phyloP scores from a whole-genome alignment of 2,113 vertebrate genomes.

The Antechinus stuartii region DNA sequence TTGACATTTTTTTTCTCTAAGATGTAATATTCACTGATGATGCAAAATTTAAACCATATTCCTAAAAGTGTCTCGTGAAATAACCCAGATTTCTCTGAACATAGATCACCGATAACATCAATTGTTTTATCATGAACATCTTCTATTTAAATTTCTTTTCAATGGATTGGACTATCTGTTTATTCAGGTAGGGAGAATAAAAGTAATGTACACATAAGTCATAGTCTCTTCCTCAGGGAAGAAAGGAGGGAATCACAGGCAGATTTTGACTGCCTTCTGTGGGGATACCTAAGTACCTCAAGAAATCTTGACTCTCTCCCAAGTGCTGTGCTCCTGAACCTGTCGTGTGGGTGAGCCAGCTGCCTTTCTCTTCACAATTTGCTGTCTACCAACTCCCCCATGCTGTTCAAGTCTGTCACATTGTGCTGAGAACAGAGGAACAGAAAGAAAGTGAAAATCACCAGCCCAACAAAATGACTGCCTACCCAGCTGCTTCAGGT shows the following conservation, averaged over 20 bases:
- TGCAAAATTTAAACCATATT: not conserved
- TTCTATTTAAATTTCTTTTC: not conserved
- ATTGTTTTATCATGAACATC: not conserved
- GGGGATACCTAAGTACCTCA: not conserved
- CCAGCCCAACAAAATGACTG: not conserved
- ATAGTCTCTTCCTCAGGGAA: not conserved
- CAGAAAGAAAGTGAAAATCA: conserved; percentile 6
- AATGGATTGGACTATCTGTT: not conserved
- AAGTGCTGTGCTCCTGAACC: conserved; percentile 17
- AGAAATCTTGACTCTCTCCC: conserved; percentile 32
- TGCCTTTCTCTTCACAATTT: not conserved
- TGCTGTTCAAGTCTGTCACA: not conserved
- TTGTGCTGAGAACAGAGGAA: conserved; percentile 18
- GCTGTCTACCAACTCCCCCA: not conserved
- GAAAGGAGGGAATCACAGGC: not conserved
- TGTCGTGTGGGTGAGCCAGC: not conserved
- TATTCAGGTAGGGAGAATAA: not conserved
- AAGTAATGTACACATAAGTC: not conserved
- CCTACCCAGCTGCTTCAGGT: not conserved
- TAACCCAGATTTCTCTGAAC: not conserved
- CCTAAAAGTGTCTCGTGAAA: not conserved
- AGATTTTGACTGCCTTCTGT: not conserved
- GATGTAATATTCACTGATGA: not conserved
- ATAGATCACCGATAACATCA: not conserved
- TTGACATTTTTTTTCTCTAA: not conserved